Percentiles rank a stretch among this genome's conserved stretches.
Conservation (phyloP, 1,140 invertebrate species). For the Temnothorax longispinosus region DNA sequence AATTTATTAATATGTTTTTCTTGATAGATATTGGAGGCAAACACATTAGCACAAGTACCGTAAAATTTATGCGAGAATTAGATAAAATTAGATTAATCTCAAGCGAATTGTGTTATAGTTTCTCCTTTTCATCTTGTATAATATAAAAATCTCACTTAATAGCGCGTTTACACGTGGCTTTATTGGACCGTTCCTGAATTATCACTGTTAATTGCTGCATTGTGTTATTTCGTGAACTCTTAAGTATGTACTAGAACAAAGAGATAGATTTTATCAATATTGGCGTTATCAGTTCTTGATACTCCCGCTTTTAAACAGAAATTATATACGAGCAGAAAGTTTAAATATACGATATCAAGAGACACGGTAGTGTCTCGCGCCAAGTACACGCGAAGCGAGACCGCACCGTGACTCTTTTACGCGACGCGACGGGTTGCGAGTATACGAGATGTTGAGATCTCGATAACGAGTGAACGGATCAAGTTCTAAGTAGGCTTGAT, state of each 20-base stretch:
- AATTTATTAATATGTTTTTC: background rate
- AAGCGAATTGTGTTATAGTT: background rate
- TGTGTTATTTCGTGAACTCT: background rate
- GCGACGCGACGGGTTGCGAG: too few relatives aligned
- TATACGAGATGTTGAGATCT: too few relatives aligned
- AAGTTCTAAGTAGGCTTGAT: too few relatives aligned
- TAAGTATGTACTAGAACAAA: background rate
- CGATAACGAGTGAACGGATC: too few relatives aligned
- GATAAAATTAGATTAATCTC: background rate
- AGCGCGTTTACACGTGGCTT: background rate
- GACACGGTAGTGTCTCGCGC: too few relatives aligned
- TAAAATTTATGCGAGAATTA: background rate
- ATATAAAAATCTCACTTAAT: background rate
- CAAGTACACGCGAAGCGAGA: too few relatives aligned
- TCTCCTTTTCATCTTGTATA: background rate
- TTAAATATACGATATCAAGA: background rate
- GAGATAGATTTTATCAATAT: background rate
- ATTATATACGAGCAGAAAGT: background rate
- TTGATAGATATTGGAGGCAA: background rate
- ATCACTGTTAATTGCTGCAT: background rate
- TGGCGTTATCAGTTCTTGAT: background rate
- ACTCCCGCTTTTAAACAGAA: background rate
- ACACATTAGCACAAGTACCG: background rate
- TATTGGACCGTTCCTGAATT: background rate
- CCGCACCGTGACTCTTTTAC: too few relatives aligned